These are phyloP conservation scores for Callopanchax toddi DNA, from an alignment of 2,113 vertebrate genomes.

Conservation along the genomic window DNA sequence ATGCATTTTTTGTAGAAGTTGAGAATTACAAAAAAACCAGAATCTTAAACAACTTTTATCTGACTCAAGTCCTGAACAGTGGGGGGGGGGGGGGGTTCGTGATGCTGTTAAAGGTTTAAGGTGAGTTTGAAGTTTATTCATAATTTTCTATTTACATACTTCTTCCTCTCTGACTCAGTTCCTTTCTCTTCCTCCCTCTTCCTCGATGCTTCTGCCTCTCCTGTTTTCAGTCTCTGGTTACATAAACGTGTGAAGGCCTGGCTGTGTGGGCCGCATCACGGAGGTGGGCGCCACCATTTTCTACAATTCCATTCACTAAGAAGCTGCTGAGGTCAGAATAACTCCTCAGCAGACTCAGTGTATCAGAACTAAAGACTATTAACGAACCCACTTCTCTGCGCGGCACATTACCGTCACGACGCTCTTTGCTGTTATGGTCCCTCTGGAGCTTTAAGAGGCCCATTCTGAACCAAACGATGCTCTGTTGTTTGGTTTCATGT, in stretches of 20 bases:
- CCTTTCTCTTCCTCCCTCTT: conserved; percentile 32
- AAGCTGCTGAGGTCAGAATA: conserved; percentile 59
- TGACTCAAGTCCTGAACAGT: not conserved
- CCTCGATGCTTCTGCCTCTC: conserved; percentile 38
- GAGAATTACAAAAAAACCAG: too few species aligned
- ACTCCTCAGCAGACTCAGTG: conserved; percentile 42
- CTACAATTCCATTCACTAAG: conserved; percentile 69
- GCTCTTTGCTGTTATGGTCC: conserved; percentile 32
- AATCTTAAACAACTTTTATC: not conserved
- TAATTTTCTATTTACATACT: conserved; percentile 37
- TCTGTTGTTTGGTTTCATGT: conserved; percentile 19
- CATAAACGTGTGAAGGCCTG: conserved; percentile 61
- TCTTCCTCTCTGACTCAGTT: conserved; percentile 26
- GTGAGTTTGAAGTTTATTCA: conserved; percentile 14
- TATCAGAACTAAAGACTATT: conserved; percentile 47
- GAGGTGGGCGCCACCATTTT: conserved; percentile 59
- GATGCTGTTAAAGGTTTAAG: not conserved
- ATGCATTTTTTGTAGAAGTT: too few species aligned
- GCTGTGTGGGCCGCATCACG: conserved; percentile 61
- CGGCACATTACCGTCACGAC: conserved; percentile 34
- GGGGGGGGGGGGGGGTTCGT: not conserved
- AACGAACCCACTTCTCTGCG: conserved; percentile 44
- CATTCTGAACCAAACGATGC: conserved; percentile 21
- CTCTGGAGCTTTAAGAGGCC: conserved; percentile 16
- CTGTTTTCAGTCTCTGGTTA: conserved; percentile 57